Conservation (phyloP, 2,797 vertebrate genomes). For the Cuniculus paca region DNA sequence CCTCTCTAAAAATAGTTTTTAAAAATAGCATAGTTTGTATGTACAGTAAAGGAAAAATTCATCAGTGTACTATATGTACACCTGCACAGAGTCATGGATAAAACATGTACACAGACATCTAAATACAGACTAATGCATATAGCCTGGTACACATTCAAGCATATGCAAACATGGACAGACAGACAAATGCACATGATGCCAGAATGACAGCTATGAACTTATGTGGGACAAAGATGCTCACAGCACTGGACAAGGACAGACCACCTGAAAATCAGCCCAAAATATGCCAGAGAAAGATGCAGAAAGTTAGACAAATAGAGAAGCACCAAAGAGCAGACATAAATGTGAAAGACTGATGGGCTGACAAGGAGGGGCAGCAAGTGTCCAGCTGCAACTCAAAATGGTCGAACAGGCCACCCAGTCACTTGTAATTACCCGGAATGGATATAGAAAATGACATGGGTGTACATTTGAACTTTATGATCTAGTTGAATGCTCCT, state of each 20-base stretch:
- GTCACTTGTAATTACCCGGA: neutral
- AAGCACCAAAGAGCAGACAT: neutral
- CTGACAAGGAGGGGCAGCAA: neutral
- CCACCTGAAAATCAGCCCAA: neutral
- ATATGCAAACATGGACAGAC: neutral
- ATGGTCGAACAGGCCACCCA: too few species aligned
- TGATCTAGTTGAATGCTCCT: neutral
- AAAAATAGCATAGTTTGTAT: neutral
- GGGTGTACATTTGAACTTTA: neutral
- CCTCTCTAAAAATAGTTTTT: neutral
- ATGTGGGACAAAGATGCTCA: neutral
- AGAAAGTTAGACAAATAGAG: neutral
- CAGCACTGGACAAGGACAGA: neutral
- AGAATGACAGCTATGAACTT: neutral
- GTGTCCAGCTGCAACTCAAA: neutral
- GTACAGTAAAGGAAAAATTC: neutral
- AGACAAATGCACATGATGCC: neutral
- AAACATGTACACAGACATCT: neutral
- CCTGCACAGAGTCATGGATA: neutral
- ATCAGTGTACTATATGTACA: neutral
- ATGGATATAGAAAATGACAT: neutral
- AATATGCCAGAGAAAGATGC: neutral
- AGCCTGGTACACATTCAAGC: neutral
- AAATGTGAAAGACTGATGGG: neutral
- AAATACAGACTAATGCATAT: neutral